Base-by-base conservation (phyloP, 64 coral and sea anemone species). In the Pocillopora verrucosa region DNA sequence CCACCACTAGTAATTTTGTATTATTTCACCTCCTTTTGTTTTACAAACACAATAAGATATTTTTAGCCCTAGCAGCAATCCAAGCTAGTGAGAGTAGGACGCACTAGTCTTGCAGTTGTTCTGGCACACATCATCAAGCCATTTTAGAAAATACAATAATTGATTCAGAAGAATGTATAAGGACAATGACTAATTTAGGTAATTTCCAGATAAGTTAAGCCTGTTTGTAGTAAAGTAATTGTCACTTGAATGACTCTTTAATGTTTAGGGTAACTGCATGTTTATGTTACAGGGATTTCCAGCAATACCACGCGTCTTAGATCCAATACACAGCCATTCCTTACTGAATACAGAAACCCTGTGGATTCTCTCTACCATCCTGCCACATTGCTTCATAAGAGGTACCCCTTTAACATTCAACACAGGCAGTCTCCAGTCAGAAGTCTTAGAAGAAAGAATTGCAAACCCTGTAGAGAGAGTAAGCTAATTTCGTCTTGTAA, bases 311-410 rank as follows among this genome's bases (percentile, higher is more conserved):
- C 17, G 24, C 45, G 0, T 75, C 36, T 1, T 24, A 19, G 56
- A 78, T 70, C 36, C 70, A 20, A 13, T 60, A 56, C 26, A 76
- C 34, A 88, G 57, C 35, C 34, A 76, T 10, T 37, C 75, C 25
- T 65, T 61, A 37, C 24, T 88, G 19, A 88, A 78, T 30, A 37
- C 25, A 77, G 86, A 88, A 62, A 91, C 82, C 69, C 88, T 94
- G 25, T 94, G 93, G 93, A 80, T 94, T 37, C 36, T 94, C 34
- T 90, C 93, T 26, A 94, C 89, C 58, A 83, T 94, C 9, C 93
- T 94, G 59, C 89, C 93, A 16, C 26, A 78, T 12, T 86, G 76
- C 80, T 94, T 80, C 82, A 34, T 94, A 13, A 58, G 51, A 56
- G 87, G 7, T 68, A 36, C 57, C 13, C 7, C 22, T 16, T 30